A percentile compares a stretch with the other conserved stretches of the same genome.
phyloP scores from a whole-genome alignment of 1,140 invertebrate genomes.

The Diploscapter pachys region DNA sequence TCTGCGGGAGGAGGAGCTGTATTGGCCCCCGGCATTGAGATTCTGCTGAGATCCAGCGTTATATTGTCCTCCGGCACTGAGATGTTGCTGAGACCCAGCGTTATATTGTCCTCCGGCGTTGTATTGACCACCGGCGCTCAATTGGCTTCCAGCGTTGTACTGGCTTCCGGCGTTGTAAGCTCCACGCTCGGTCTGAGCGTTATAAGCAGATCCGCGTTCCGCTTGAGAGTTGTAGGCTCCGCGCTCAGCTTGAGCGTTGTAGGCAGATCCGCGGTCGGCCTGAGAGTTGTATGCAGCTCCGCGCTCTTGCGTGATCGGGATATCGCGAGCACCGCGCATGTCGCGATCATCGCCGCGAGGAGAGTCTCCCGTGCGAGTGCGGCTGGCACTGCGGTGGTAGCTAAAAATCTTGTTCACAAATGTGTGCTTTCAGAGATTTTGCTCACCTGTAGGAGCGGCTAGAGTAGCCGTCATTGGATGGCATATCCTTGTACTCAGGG shows the following conservation, averaged over 20 bases:
- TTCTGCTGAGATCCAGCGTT: too few relatives aligned
- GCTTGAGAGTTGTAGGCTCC: too few relatives aligned
- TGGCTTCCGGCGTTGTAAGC: neutral
- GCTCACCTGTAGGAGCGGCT: constrained; percentile 25
- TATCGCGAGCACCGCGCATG: constrained; percentile 12
- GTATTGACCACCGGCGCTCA: too few relatives aligned
- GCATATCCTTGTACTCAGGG: neutral
- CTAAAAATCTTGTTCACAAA: constrained; percentile 1
- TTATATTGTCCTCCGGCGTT: too few relatives aligned
- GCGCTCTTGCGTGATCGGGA: constrained; percentile 13
- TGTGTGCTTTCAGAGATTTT: neutral
- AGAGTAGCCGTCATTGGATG: constrained; percentile 21
- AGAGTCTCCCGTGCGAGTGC: constrained; percentile 6
- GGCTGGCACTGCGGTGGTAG: constrained; percentile 27
- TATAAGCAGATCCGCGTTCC: too few relatives aligned
- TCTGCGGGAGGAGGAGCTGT: neutral
- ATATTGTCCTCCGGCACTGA: too few relatives aligned
- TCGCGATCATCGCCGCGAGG: neutral
- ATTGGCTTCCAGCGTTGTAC: too few relatives aligned
- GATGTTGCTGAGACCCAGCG: too few relatives aligned
- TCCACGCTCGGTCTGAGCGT: too few relatives aligned
- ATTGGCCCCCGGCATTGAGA: too few relatives aligned
- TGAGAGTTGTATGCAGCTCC: constrained; percentile 12
- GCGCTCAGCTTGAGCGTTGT: too few relatives aligned
- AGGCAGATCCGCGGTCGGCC: neutral